Conservation (phyloP, 2,113 vertebrate species). For the Origma solitaria region DNA sequence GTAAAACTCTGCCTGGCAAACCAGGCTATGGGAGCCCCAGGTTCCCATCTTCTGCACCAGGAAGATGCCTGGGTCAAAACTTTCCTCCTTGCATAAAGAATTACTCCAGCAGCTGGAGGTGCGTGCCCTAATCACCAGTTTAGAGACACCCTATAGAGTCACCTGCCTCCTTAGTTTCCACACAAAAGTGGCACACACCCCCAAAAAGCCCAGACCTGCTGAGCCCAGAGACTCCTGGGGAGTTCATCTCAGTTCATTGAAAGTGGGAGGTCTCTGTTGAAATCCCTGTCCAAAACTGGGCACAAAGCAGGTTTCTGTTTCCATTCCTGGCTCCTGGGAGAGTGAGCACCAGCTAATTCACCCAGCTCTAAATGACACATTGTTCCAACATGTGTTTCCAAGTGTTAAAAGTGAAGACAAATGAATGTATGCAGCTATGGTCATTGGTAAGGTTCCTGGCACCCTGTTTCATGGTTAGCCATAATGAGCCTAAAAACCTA, state of each 20-base stretch:
- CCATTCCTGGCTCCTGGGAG: fast-evolving
- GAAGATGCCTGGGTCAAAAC: background rate
- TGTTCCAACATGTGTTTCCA: background rate
- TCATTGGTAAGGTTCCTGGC: background rate
- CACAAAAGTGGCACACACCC: background rate
- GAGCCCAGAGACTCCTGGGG: background rate
- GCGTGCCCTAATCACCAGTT: background rate
- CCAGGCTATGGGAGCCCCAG: background rate
- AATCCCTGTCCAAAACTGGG: background rate
- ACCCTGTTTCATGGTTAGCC: background rate
- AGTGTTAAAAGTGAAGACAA: conserved; percentile 1
- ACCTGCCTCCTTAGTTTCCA: background rate
- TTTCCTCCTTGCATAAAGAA: background rate
- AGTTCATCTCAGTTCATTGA: background rate
- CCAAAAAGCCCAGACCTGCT: fast-evolving
- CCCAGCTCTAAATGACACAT: background rate
- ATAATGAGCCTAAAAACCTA: background rate
- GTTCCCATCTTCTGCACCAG: background rate
- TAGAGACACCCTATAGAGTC: background rate
- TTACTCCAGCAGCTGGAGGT: background rate
- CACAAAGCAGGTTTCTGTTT: conserved; percentile 19
- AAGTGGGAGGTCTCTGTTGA: background rate
- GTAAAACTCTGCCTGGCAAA: background rate
- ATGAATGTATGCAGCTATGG: background rate
- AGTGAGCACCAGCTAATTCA: background rate